Base-by-base conservation (phyloP, 2,113 vertebrate species). In the Aepyceros melampus region DNA sequence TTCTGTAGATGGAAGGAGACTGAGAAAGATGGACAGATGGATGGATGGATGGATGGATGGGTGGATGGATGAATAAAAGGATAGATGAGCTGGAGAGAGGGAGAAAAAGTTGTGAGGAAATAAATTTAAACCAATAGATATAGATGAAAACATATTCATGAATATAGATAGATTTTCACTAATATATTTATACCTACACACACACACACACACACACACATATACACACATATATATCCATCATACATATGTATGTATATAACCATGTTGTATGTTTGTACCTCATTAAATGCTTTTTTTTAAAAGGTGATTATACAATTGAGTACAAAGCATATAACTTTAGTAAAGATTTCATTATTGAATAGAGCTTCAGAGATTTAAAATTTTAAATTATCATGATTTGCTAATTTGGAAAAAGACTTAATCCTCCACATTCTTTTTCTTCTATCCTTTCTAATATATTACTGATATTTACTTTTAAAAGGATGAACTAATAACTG, bases 361-460 rank as follows among this genome's bases (percentile, higher is more conserved):
- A 88, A 89, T 56, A 85, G 60, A 74, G 14, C 45, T 96, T 81
- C 40, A 94, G 45, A 93, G 19, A n/a, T 84, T 86, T 87, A 97
- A 95, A 94, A 95, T 6, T 43, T 47, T 23, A 67, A 47, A 64
- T 55, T 43, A 91, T 40, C 31, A 51, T 29, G 64, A 74, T 62
- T 58, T 87, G 56, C 45, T 82, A 84, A 94, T 31, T 55, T 36
- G 23, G 19, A 60, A 81, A 76, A 67, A 33, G 27, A 76, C 19
- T 95, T 90, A 62, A 64, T 76, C 5, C 6, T 87, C 40, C 17
- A 91, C 2, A 88, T 58, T 62, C 15, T 47, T n/a, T 91, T 56
- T 89, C 87, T 84, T 76, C 17, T 6, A 93, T 4, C 36, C 6
- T 87, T 95, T 91, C 76, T 79, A 84, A 74, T 23, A 79, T 47